These are phyloP conservation scores for Drosophila gunungcola DNA, from an alignment of 1,140 invertebrate genomes.

Conservation along the genomic window DNA sequence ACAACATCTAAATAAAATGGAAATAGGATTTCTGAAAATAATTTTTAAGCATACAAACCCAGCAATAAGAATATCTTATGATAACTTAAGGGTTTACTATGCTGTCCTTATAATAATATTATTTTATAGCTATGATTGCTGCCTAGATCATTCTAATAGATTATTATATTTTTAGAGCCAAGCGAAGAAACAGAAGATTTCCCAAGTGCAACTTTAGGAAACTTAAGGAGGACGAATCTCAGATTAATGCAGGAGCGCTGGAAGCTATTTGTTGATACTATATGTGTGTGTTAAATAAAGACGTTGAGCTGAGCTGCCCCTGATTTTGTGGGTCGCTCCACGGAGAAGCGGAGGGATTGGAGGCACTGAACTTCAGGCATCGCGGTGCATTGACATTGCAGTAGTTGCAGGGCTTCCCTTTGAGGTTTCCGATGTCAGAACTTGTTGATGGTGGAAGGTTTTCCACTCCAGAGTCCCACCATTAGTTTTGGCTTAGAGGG, in stretches of 20 bases:
- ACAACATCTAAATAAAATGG: no score
- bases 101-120: no score
- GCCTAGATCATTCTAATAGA: not conserved
- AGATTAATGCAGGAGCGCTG: conserved; percentile 45
- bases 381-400: conserved; percentile 73
- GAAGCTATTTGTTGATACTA: conserved; percentile 50
- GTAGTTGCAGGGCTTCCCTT: conserved; percentile 62
- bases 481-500: conserved; percentile 50
- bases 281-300: conserved; percentile 41
- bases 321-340: conserved; percentile 46
- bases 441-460: conserved; percentile 26
- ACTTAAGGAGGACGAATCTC: conserved; percentile 2
- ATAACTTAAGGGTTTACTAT: no score
- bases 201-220: conserved; percentile 61
- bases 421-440: conserved; percentile 60
- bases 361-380: conserved; percentile 68
- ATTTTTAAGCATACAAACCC: no score
- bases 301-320: conserved; percentile 4
- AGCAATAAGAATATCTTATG: no score
- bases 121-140: no score
- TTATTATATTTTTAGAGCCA: conserved; percentile 34
- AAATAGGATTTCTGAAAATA: no score
- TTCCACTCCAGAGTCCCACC: conserved; percentile 1
- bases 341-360: conserved; percentile 18
- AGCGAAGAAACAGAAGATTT: conserved; percentile 68